These are phyloP conservation scores for Noctuana brunneofusca DNA, from an alignment of 2,888 invertebrate genomes.

Conservation along the genomic window DNA sequence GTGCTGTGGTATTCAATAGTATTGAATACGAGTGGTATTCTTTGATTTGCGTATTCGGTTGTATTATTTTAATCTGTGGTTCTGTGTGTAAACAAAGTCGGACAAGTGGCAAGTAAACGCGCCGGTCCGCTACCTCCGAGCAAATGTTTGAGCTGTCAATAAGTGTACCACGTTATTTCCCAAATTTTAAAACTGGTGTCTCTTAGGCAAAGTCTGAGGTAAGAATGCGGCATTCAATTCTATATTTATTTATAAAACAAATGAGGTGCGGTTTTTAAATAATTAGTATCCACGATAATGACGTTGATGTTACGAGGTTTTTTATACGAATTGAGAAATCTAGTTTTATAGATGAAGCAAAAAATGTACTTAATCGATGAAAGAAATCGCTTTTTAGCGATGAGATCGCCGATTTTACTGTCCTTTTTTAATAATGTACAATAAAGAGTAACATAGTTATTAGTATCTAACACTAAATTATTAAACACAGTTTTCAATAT, in stretches of 20 bases:
- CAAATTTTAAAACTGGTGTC: slow-evolving; percentile 30
- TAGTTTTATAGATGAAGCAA: too few relatives aligned
- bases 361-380: too few relatives aligned
- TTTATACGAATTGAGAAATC: too few relatives aligned
- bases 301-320: background rate
- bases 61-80: slow-evolving; percentile 15
- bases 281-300: background rate
- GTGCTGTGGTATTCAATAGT: slow-evolving; percentile 1
- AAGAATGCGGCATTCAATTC: slow-evolving; percentile 39
- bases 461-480: too few relatives aligned
- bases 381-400: too few relatives aligned
- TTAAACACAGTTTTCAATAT: too few relatives aligned
- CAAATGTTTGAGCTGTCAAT: slow-evolving; percentile 72
- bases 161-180: slow-evolving; percentile 56
- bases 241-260: background rate
- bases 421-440: too few relatives aligned
- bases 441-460: too few relatives aligned
- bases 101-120: slow-evolving; percentile 48
- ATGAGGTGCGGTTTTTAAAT: background rate
- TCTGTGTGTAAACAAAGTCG: slow-evolving; percentile 48
- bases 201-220: slow-evolving; percentile 41
- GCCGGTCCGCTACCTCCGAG: slow-evolving; percentile 48
- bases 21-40: slow-evolving; percentile 9
- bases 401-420: too few relatives aligned
- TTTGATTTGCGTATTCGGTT: slow-evolving; percentile 23